Percentiles rank a stretch among this genome's conserved stretches.
phyloP scores from a whole-genome alignment of 1,140 invertebrate genomes.

The Olivierus martensii region DNA sequence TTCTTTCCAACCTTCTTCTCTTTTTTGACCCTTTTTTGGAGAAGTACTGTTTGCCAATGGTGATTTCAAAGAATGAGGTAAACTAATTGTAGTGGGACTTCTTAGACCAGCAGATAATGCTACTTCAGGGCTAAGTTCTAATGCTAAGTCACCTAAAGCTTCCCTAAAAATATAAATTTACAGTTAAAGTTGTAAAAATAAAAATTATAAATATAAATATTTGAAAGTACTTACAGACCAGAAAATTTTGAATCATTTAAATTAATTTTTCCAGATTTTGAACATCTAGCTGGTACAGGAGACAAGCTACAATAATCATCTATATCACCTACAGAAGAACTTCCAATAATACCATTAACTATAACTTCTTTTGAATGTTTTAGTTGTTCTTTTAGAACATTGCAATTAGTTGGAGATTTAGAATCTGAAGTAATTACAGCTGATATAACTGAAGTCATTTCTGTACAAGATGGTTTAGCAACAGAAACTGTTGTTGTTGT shows the following conservation, averaged over 20 bases:
- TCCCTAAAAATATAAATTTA: slow-evolving; percentile 1
- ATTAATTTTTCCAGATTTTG: no score
- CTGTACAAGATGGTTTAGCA: no score
- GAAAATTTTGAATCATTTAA: no score
- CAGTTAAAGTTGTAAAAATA: no score
- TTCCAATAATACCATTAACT: slow-evolving; percentile 10
- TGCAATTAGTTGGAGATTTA: no score
- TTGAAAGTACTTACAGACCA: no score
- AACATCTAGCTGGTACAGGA: no score
- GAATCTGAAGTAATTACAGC: no score
- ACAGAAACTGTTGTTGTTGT: background rate
- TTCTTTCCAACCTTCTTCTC: slow-evolving; percentile 95
- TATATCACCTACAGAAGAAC: background rate
- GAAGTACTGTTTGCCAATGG: slow-evolving; percentile 9
- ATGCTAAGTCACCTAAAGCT: background rate
- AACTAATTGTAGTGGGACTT: slow-evolving; percentile 8
- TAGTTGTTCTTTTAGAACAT: no score
- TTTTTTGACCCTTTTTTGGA: slow-evolving; percentile 52
- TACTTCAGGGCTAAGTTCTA: slow-evolving; percentile 11
- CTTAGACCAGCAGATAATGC: slow-evolving; percentile 2
- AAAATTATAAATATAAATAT: no score
- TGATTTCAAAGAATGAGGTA: slow-evolving; percentile 8
- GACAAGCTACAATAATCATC: background rate
- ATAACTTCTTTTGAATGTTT: slow-evolving; percentile 1
- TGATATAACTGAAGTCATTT: no score